Evolutionary conservation across 2,797 vertebrate genomes (phyloP), one percentile per base, ranked within the genome.

Genomic region (Artibeus jamaicensis): DNA sequence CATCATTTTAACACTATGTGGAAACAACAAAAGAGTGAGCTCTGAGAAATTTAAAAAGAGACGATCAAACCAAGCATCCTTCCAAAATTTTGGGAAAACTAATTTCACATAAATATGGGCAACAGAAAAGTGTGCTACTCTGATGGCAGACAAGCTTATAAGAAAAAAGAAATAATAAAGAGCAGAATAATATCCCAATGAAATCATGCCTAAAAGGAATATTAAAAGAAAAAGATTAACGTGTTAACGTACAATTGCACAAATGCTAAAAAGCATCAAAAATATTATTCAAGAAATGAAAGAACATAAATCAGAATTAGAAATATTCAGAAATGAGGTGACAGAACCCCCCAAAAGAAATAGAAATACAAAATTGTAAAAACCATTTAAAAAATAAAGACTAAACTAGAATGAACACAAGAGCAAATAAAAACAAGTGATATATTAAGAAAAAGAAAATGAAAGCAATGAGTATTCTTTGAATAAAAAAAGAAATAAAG

Each of bases 241-340:
- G 62, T 7, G 68, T 15, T 37, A 94, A 83, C 78, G n/a, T 32
- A 86, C 15, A 15, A 24, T 32, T 59, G 29, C 44, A 86, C 39
- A 50, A 65, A 68, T 76, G n/a, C 34, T 76, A 70, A 86, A 96
- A 86, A 32, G n/a, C 62, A 93, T 93, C 50, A 50, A 86, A 39
- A 93, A 59, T 77, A 65, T 71, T 83, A 78, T n/a, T 29, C 19
- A 86, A 76, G 19, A 62, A 46, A 71, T 46, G 16, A 71, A 55
- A 84, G 71, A 91, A 91, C 6, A 26, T 55, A 70, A 44, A 37
- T 87, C 42, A 85, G 39, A 65, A 89, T 86, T 81, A 81, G 67
- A 59, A 91, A 86, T 86, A 82, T 62, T 78, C 4, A 82, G n/a
- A 91, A 96, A 91, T 67, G 26, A 89, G 73, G 65, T 91, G 71